Evolutionary conservation across 1,140 invertebrate species (phyloP).

Genomic region (Drosophila rufa): DNA sequence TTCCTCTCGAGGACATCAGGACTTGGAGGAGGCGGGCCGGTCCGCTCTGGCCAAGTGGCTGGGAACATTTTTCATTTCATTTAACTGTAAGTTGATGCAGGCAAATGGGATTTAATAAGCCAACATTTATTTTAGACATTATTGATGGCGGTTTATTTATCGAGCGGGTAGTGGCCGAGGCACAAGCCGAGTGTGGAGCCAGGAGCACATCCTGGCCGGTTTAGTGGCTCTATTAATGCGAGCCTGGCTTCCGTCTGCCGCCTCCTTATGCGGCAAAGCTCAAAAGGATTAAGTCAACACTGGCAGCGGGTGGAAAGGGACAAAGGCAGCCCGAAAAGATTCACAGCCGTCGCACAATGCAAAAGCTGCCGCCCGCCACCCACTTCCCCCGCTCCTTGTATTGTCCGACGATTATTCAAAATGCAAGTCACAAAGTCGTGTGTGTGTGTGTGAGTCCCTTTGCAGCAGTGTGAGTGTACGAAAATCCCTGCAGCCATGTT

Average conservation of each 20-base stretch:
- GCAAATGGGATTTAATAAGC: slow-evolving; percentile 83
- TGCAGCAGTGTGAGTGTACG: slow-evolving; percentile 39
- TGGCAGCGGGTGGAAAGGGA: slow-evolving; percentile 14
- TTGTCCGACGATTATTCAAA: slow-evolving; percentile 76
- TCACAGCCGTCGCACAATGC: slow-evolving; percentile 74
- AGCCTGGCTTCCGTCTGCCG: slow-evolving; percentile 3
- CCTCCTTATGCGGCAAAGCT: slow-evolving; percentile 80
- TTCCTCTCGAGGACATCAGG: slow-evolving; percentile 49
- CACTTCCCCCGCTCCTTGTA: background rate
- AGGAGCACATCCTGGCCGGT: background rate
- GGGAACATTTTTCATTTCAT: slow-evolving; percentile 75
- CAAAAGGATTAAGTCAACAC: slow-evolving; percentile 80
- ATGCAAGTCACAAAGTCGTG: slow-evolving; percentile 68
- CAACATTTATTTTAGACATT: slow-evolving; percentile 82
- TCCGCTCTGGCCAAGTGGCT: slow-evolving; percentile 58
- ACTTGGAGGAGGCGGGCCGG: slow-evolving; percentile 7
- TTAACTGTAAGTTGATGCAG: slow-evolving; percentile 75
- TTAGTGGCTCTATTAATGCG: slow-evolving; percentile 65
- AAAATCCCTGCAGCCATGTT: slow-evolving; percentile 79
- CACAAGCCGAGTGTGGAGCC: background rate
- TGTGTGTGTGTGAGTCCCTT: slow-evolving; percentile 38
- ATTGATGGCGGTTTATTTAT: slow-evolving; percentile 79
- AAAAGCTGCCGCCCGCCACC: slow-evolving; percentile 51
- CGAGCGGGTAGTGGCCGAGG: slow-evolving; percentile 1
- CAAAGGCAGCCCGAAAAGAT: slow-evolving; percentile 67